These are phyloP conservation scores for Morone saxatilis DNA, from an alignment of 2,113 vertebrate species.

Conservation along the genomic window DNA sequence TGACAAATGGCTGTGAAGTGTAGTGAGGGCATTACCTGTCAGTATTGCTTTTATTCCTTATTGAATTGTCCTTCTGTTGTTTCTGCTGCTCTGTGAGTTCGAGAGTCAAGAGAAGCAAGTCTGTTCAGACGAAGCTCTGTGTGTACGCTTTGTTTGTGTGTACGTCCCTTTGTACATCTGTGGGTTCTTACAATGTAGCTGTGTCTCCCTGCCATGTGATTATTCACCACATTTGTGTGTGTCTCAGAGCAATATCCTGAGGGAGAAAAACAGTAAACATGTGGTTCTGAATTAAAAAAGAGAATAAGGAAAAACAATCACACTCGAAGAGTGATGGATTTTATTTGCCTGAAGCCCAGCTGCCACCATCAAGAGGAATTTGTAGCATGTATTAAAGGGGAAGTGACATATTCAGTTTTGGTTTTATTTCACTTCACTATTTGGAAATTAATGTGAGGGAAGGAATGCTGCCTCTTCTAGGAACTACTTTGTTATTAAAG, in stretches of 20 bases:
- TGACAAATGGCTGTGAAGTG: conserved; percentile 58
- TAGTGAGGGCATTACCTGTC: conserved; percentile 54
- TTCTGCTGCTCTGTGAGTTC: conserved; percentile 1
- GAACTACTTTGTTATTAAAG: too few species aligned
- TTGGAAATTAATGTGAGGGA: not conserved
- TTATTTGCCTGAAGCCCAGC: conserved; percentile 14
- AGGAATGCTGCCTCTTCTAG: not conserved
- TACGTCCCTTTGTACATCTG: not conserved
- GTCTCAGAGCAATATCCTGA: not conserved
- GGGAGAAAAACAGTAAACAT: conserved; percentile 17
- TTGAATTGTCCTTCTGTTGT: conserved; percentile 58
- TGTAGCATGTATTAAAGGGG: not conserved
- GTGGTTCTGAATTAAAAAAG: conserved; percentile 19
- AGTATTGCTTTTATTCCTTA: conserved; percentile 61
- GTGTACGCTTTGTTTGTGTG: not conserved
- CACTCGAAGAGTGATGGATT: conserved; percentile 23
- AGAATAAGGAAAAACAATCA: not conserved
- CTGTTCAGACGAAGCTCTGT: not conserved
- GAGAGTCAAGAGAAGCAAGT: conserved; percentile 5
- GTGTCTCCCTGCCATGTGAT: not conserved
- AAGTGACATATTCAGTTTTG: conserved; percentile 7
- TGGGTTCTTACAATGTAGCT: not conserved
- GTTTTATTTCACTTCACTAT: not conserved
- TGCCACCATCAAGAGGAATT: conserved; percentile 22
- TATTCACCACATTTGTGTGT: not conserved